Percentiles rank a stretch among this genome's conserved stretches.
phyloP scores from a whole-genome alignment of 2,113 vertebrate species.

The Meriones unguiculatus region DNA sequence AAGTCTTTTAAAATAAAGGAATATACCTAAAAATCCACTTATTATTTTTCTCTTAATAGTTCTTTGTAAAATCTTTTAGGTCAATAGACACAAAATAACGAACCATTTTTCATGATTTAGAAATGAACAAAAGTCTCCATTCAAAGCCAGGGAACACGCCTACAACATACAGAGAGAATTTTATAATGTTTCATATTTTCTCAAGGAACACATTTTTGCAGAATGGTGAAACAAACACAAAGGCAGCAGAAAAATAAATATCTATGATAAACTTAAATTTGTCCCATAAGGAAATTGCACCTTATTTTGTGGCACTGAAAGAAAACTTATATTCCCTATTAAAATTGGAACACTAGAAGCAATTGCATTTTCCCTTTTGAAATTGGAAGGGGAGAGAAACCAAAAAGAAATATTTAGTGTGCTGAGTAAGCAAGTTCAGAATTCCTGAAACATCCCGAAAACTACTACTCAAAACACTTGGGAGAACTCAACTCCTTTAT shows the following conservation, averaged over 20 bases:
- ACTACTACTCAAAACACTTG: neutral
- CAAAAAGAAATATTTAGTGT: neutral
- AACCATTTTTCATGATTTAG: slow-evolving; percentile 9
- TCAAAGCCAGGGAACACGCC: slow-evolving; percentile 12
- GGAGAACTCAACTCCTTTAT: neutral
- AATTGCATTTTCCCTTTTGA: neutral
- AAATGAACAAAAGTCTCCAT: slow-evolving; percentile 50
- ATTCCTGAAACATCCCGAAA: slow-evolving; percentile 11
- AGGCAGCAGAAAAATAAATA: neutral
- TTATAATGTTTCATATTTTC: slow-evolving; percentile 17
- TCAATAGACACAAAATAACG: neutral
- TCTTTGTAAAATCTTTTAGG: slow-evolving; percentile 7
- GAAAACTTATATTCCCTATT: neutral
- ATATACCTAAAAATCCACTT: neutral
- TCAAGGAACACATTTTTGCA: slow-evolving; percentile 50
- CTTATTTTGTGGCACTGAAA: neutral
- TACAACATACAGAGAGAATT: slow-evolving; percentile 21
- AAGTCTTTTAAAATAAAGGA: neutral
- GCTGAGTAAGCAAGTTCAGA: neutral
- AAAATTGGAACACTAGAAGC: neutral
- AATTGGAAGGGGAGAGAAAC: neutral
- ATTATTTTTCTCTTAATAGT: neutral
- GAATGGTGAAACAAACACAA: slow-evolving; percentile 29
- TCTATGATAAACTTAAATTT: slow-evolving; percentile 8
- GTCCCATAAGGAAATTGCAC: neutral